Evolutionary conservation across 1,140 invertebrate genomes (phyloP), one percentile per base, ranked within the genome.

Genomic region (Mactra quadrangularis): DNA sequence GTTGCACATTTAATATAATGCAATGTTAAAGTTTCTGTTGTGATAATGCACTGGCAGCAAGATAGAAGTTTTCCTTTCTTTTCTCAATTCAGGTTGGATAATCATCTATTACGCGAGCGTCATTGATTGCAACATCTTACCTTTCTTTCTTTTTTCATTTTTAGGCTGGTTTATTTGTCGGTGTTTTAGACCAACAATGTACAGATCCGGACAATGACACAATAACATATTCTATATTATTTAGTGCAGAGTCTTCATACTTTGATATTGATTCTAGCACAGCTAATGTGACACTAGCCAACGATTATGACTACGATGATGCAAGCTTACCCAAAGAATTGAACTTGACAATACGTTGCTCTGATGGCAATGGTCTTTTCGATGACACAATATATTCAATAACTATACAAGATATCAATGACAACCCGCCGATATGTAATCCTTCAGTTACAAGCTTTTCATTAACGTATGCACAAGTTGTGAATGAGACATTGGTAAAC

Each of bases 311-410:
- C 35, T 79, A 64, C 50, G 76, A 79, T 27, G 71, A 75, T 35
- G 33, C 41, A 1, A 59, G 55, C 25, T 33, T 75, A n/a, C 62
- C 60, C 15, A 79, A 79, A 27, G 76, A 55, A 59, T 22, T 79
- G 9, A 79, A 79, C 52, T 47, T 79, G 0, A 79, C 76, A 19
- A 57, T 79, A 19, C 76, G 76, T 27, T 79, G 76, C 50, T 79
- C 62, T 53, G 76, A 79, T 25, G 22, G 15, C 27, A 33, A 38
- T 33, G 76, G 76, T 13, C 29, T 64, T 11, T 35, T 17, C 38
- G 76, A 66, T 29, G 76, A 79, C 35, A 64, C 76, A 9, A 66
- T 22, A 19, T 64, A 66, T 33, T 17, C 38, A 13, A 52, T 79
- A 0, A 79, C 62, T 19, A 64, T 79, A 6, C 35, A 41, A 47